These are phyloP conservation scores for Melitaea athalia DNA, from an alignment of 2,888 invertebrate species.

Conservation along the genomic window DNA sequence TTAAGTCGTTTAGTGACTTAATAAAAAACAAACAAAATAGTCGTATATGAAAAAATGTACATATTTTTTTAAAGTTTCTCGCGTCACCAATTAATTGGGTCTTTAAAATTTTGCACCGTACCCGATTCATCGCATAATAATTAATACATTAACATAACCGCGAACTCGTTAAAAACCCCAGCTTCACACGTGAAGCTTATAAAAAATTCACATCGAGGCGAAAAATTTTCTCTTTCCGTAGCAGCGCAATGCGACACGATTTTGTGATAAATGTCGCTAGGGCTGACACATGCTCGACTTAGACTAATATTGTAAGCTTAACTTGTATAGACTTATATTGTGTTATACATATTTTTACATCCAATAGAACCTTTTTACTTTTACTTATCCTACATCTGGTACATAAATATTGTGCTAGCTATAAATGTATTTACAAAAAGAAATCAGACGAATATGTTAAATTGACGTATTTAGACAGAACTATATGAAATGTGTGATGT, in stretches of 20 bases:
- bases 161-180: slow-evolving; percentile 37
- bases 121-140: slow-evolving; percentile 29
- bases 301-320: neutral
- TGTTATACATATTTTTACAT: too few species aligned
- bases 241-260: slow-evolving; percentile 31
- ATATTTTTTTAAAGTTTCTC: slow-evolving; percentile 9
- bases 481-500: too few species aligned
- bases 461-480: too few species aligned
- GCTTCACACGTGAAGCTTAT: slow-evolving; percentile 42
- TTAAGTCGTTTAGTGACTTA: too few species aligned
- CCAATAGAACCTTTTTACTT: too few species aligned
- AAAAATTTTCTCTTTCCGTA: slow-evolving; percentile 31
- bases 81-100: slow-evolving; percentile 17
- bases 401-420: too few species aligned
- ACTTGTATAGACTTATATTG: too few species aligned
- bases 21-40: neutral
- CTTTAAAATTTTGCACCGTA: slow-evolving; percentile 22
- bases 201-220: slow-evolving; percentile 44
- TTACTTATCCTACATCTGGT: too few species aligned
- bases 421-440: too few species aligned
- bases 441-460: too few species aligned
- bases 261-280: slow-evolving; percentile 25
- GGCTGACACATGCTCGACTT: slow-evolving; percentile 1
- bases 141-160: slow-evolving; percentile 37
- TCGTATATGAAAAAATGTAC: too few species aligned